Evolutionary conservation across 2,888 invertebrate genomes (phyloP).

Genomic region (Conomelus anceps): DNA sequence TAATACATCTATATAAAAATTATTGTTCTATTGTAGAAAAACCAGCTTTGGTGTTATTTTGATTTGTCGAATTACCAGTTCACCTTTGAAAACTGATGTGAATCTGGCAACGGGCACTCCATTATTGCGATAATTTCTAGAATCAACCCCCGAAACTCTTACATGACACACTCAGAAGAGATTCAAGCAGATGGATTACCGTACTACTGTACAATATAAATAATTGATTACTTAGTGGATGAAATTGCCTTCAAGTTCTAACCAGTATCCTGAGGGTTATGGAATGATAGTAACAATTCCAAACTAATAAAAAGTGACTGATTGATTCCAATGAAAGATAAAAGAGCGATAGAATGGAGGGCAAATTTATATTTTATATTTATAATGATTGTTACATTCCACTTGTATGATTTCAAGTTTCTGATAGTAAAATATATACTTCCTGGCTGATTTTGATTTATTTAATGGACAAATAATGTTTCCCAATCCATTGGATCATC

Average conservation of each 20-base stretch:
- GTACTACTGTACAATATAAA: background rate
- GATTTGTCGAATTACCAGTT: slow-evolving; percentile 21
- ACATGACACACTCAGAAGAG: background rate
- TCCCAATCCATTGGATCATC: background rate
- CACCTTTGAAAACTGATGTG: background rate
- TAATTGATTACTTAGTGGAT: background rate
- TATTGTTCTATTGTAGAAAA: slow-evolving; percentile 23
- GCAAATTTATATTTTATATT: background rate
- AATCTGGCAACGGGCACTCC: slow-evolving; percentile 19
- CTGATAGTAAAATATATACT: background rate
- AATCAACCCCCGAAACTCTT: background rate
- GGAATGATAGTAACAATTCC: background rate
- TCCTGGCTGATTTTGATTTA: background rate
- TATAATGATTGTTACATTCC: background rate
- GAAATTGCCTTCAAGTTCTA: background rate
- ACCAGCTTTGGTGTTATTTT: slow-evolving; percentile 25
- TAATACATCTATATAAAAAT: slow-evolving; percentile 16
- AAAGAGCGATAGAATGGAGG: background rate
- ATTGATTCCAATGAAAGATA: background rate
- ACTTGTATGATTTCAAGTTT: background rate
- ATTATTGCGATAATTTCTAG: slow-evolving; percentile 18
- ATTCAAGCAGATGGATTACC: background rate
- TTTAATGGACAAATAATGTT: background rate
- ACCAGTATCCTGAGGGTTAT: background rate
- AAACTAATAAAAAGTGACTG: background rate